Percentiles rank a stretch among this genome's conserved stretches.
phyloP scores from a whole-genome alignment of 1,140 invertebrate genomes.

The Zaprionus davidi region DNA sequence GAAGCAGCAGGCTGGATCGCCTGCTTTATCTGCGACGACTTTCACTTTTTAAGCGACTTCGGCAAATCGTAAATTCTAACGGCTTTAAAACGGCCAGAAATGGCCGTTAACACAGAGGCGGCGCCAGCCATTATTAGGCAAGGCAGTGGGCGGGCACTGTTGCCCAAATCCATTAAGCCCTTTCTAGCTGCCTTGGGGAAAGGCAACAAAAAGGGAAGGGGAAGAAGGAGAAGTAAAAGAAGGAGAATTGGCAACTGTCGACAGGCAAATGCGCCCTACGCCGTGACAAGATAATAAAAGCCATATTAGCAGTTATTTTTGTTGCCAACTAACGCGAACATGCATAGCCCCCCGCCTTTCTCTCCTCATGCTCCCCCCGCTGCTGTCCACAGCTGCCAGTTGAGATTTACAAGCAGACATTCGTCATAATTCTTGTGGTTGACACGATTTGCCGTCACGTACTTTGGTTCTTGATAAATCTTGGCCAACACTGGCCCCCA shows the following conservation, averaged over 20 bases:
- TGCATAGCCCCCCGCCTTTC: not conserved
- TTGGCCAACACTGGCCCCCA: conserved; percentile 38
- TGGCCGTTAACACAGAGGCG: conserved; percentile 7
- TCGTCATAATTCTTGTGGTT: conserved; percentile 71
- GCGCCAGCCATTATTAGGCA: conserved; percentile 23
- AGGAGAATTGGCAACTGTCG: not conserved
- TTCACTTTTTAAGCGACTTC: conserved; percentile 15
- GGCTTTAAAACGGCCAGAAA: conserved; percentile 35
- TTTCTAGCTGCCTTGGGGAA: not conserved
- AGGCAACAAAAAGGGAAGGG: not conserved
- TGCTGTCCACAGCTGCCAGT: conserved; percentile 35
- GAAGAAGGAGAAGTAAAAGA: too few species aligned
- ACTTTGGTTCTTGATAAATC: conserved; percentile 72
- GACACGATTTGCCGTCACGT: conserved; percentile 78
- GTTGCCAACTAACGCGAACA: conserved; percentile 4
- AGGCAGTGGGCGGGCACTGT: not conserved
- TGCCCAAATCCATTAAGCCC: conserved; percentile 36
- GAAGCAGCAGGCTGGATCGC: conserved; percentile 30
- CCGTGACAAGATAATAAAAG: conserved; percentile 64
- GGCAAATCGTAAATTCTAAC: conserved; percentile 68
- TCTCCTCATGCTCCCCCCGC: conserved; percentile 9
- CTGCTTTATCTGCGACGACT: conserved; percentile 16
- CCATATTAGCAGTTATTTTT: conserved; percentile 59
- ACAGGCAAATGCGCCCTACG: conserved; percentile 12
- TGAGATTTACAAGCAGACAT: conserved; percentile 70